phyloP scores from a whole-genome alignment of 2,797 vertebrate genomes.

The Amblyopsis hoosieri region DNA sequence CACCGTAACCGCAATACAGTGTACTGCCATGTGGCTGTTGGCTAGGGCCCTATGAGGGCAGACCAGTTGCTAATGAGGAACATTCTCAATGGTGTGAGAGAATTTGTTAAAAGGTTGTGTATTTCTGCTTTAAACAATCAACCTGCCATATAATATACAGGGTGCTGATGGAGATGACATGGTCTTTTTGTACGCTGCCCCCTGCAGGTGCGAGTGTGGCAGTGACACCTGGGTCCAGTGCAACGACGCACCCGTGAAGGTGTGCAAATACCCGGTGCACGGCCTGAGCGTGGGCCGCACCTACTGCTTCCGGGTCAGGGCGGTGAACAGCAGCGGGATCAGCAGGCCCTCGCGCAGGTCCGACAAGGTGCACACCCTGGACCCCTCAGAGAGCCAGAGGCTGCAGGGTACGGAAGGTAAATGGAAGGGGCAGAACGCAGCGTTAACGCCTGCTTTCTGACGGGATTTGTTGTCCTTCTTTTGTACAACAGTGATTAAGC shows the following conservation, averaged over 20 bases:
- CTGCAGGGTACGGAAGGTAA: constrained; percentile 86
- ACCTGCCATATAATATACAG: too few species aligned
- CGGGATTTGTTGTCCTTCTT: constrained; percentile 19
- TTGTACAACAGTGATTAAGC: constrained; percentile 82
- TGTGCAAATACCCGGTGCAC: constrained; percentile 91
- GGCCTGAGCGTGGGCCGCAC: constrained; percentile 84
- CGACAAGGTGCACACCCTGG: constrained; percentile 84
- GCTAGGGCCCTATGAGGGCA: too few species aligned
- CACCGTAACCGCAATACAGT: too few species aligned
- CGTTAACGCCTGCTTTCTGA: not conserved
- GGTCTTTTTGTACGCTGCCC: not conserved
- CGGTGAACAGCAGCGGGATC: constrained; percentile 88
- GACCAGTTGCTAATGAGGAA: too few species aligned
- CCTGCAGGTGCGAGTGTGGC: constrained; percentile 86
- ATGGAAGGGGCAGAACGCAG: not conserved
- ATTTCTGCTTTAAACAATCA: too few species aligned
- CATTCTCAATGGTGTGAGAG: too few species aligned
- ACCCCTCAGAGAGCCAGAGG: constrained; percentile 81
- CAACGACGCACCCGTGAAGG: constrained; percentile 88
- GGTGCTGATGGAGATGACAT: too few species aligned
- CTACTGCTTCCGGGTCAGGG: constrained; percentile 90
- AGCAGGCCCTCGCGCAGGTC: constrained; percentile 89
- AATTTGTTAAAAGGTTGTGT: too few species aligned
- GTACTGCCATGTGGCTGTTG: too few species aligned
- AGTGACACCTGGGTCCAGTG: constrained; percentile 91